Conservation (phyloP, 2,797 vertebrate species). For the Uromys caudimaculatus region DNA sequence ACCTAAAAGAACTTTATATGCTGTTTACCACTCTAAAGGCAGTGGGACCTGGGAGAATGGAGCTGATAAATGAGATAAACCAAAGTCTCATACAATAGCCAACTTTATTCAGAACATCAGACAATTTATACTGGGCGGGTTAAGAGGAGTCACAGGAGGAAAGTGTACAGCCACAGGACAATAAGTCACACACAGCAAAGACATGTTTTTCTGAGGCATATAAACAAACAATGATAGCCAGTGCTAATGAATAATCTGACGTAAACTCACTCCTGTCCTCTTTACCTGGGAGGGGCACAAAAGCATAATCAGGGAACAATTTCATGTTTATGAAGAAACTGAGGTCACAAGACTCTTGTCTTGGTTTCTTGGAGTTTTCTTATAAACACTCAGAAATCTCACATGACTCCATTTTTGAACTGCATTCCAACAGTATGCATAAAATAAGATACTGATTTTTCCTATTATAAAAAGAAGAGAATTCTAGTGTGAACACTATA, state of each 20-base stretch:
- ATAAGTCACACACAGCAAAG: not conserved
- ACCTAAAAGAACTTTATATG: not conserved
- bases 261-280: not conserved
- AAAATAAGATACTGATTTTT: slow-evolving; percentile 19
- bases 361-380: not conserved
- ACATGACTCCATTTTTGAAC: not conserved
- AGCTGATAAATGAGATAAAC: not conserved
- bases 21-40: too few species aligned
- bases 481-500: not conserved
- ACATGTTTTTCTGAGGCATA: not conserved
- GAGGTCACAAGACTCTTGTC: not conserved
- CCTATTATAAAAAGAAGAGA: slow-evolving; percentile 45
- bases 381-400: not conserved
- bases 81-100: not conserved
- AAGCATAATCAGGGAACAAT: not conserved
- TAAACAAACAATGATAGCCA: not conserved
- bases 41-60: not conserved
- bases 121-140: not conserved
- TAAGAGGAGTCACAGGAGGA: not conserved
- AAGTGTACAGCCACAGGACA: not conserved
- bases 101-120: not conserved
- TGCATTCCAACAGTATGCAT: not conserved
- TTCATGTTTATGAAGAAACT: not conserved
- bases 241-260: not conserved
- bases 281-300: not conserved